phyloP scores from a whole-genome alignment of 1,140 invertebrate species.

The Aleiodes sp. region DNA sequence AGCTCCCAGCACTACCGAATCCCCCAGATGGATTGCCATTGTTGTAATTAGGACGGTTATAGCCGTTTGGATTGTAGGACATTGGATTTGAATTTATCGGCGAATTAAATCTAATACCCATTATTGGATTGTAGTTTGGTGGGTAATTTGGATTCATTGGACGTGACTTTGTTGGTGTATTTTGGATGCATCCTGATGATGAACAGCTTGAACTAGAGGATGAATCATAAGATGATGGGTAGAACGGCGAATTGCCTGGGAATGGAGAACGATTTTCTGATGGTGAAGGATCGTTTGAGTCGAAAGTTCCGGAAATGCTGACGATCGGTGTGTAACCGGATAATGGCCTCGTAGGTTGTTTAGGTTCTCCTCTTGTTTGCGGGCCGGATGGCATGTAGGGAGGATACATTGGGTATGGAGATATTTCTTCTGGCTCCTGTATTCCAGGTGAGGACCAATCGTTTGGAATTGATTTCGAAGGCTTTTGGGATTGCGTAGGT shows the following conservation, averaged over 20 bases:
- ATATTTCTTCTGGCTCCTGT: too few relatives aligned
- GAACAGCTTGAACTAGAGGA: not conserved
- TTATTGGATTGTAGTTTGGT: not conserved
- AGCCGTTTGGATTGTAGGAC: not conserved
- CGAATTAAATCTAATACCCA: not conserved
- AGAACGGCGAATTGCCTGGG: not conserved
- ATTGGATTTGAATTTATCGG: slow-evolving; percentile 19
- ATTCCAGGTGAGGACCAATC: not conserved
- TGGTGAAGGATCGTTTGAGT: not conserved
- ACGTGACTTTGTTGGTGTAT: not conserved
- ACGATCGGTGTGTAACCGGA: slow-evolving; percentile 21
- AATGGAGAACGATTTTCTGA: too few relatives aligned
- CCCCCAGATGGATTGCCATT: slow-evolving; percentile 24
- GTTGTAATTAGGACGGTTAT: not conserved
- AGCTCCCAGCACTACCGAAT: slow-evolving; percentile 25
- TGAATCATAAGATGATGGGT: not conserved
- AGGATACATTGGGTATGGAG: not conserved
- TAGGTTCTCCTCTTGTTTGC: too few relatives aligned
- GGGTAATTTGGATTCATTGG: not conserved
- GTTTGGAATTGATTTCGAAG: not conserved
- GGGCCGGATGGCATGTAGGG: too few relatives aligned
- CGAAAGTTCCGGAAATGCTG: slow-evolving; percentile 25
- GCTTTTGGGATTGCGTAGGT: not conserved
- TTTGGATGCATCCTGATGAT: not conserved
- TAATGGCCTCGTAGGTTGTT: not conserved